phyloP scores from a whole-genome alignment of 2,113 vertebrate species.

The Nanorana parkeri region DNA sequence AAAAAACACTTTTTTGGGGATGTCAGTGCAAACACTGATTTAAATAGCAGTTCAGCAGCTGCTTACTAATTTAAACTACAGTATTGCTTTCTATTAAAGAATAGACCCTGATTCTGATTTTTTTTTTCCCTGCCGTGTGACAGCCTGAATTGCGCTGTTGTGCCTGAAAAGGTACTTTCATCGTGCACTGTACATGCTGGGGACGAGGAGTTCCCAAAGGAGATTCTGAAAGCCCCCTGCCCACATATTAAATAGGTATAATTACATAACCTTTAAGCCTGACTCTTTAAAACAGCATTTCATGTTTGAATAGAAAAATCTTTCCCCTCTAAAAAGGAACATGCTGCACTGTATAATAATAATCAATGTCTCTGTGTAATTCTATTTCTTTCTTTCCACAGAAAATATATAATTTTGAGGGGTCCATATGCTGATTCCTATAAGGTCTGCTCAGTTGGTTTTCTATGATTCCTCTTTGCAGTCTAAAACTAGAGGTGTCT shows the following conservation, averaged over 20 bases:
- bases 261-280: conserved; percentile 43
- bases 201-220: conserved; percentile 59
- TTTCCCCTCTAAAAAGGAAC: conserved; percentile 38
- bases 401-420: conserved; percentile 43
- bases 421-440: conserved; percentile 13
- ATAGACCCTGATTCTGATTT: conserved; percentile 68
- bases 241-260: conserved; percentile 59
- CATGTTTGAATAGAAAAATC: conserved; percentile 52
- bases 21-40: conserved; percentile 75
- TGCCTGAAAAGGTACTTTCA: conserved; percentile 60
- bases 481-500: neutral
- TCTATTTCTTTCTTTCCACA: conserved; percentile 36
- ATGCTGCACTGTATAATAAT: conserved; percentile 36
- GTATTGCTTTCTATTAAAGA: conserved; percentile 80
- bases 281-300: conserved; percentile 57
- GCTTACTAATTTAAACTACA: conserved; percentile 79
- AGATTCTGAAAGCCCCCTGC: conserved; percentile 61
- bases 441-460: conserved; percentile 16
- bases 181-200: conserved; percentile 55
- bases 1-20: conserved; percentile 71
- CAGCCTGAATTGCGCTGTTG: conserved; percentile 66
- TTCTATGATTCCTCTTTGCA: conserved; percentile 24
- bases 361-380: conserved; percentile 41
- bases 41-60: conserved; percentile 75
- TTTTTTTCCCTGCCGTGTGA: conserved; percentile 58